These are phyloP conservation scores for Mellivora capensis DNA, from an alignment of 2,113 vertebrate species.

Conservation along the genomic window DNA sequence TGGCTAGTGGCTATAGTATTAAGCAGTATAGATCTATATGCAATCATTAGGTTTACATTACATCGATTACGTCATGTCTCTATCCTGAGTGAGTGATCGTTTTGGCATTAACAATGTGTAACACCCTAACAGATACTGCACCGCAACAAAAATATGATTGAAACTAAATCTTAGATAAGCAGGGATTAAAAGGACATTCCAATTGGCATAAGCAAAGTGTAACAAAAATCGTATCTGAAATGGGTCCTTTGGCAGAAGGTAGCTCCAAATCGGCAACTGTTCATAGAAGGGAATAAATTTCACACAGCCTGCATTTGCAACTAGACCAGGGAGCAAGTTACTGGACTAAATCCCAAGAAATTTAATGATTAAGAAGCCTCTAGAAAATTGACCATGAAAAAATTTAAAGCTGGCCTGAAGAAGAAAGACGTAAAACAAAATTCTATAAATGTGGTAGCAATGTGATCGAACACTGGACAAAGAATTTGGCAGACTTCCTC, in stretches of 20 bases:
- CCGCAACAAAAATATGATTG: neutral
- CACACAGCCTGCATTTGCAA: neutral
- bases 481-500: neutral
- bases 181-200: neutral
- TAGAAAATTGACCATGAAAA: neutral
- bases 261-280: neutral
- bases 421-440: neutral
- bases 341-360: neutral
- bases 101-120: neutral
- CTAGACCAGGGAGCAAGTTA: neutral
- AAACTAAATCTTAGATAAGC: neutral
- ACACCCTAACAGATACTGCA: neutral
- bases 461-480: neutral
- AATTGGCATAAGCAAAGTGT: neutral
- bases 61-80: neutral
- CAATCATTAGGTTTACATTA: neutral
- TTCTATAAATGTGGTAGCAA: neutral
- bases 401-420: neutral
- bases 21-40: neutral
- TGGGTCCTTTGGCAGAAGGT: neutral
- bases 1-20: neutral
- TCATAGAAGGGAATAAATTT: neutral
- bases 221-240: neutral
- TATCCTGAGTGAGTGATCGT: neutral
- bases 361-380: neutral